phyloP scores from a whole-genome alignment of 2,113 vertebrate species.

The Mionectes macconnelli region DNA sequence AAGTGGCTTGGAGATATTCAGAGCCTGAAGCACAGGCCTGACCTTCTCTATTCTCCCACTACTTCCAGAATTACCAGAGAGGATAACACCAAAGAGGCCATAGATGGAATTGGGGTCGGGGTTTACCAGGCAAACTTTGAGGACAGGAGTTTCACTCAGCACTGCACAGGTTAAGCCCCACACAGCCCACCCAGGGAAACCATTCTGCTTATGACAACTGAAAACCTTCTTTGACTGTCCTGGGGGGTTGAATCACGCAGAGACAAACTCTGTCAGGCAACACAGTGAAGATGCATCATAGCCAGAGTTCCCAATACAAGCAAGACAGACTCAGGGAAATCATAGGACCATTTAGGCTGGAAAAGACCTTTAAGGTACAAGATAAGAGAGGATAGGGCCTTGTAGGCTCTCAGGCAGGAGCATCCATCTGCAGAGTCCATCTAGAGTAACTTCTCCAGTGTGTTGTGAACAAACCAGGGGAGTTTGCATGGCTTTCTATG shows the following conservation, averaged over 20 bases:
- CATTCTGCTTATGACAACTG: not conserved
- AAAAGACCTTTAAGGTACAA: not conserved
- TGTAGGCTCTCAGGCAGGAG: not conserved
- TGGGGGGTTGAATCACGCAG: not conserved
- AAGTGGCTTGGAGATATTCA: not conserved
- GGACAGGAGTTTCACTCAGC: not conserved
- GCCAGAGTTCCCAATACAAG: not conserved
- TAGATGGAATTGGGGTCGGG: not conserved
- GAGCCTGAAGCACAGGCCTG: not conserved
- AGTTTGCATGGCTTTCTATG: not conserved
- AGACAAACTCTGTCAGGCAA: not conserved
- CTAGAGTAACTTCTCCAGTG: not conserved
- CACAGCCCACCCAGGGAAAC: not conserved
- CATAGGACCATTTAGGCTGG: not conserved
- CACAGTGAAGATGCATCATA: fast-evolving
- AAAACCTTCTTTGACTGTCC: not conserved
- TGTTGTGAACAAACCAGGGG: not conserved
- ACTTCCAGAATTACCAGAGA: not conserved
- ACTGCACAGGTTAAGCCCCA: not conserved
- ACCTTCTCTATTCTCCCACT: not conserved
- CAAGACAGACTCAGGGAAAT: not conserved
- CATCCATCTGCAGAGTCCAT: not conserved
- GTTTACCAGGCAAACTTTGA: not conserved
- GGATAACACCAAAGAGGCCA: not conserved
- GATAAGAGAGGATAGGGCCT: not conserved